Evolutionary conservation across 2,113 vertebrate genomes (phyloP).

Genomic region (Cryptotis parvus): DNA sequence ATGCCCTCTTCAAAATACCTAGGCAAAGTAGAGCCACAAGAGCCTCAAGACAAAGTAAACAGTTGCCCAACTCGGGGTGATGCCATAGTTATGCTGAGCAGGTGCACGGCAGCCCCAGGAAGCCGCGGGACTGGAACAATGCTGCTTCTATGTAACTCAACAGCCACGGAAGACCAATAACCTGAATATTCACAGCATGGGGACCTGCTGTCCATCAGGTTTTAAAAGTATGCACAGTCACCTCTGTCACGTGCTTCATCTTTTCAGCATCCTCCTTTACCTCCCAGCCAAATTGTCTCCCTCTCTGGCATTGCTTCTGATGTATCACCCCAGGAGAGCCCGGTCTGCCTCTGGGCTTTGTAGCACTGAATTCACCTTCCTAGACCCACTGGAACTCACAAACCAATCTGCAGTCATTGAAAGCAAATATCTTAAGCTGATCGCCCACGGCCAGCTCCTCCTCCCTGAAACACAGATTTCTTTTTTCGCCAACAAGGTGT

Average conservation of each 20-base stretch:
- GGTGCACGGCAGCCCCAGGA: slow-evolving; percentile 40
- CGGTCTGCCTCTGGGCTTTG: background rate
- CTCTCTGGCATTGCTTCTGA: background rate
- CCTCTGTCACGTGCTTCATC: background rate
- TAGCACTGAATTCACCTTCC: background rate
- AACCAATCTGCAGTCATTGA: background rate
- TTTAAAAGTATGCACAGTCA: background rate
- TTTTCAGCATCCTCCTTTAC: background rate
- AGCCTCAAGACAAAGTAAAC: slow-evolving; percentile 34
- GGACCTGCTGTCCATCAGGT: slow-evolving; percentile 20
- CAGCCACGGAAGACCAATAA: slow-evolving; percentile 39
- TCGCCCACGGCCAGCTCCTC: background rate
- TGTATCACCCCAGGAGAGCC: background rate
- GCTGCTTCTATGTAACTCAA: slow-evolving; percentile 54
- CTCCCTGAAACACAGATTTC: background rate
- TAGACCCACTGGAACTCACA: background rate
- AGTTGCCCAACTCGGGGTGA: slow-evolving; percentile 22
- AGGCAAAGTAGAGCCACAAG: background rate
- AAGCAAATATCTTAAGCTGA: background rate
- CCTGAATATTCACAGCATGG: slow-evolving; percentile 45
- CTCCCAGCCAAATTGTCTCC: background rate
- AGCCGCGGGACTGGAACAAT: slow-evolving; percentile 54
- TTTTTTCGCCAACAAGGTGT: background rate
- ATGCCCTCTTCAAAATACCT: background rate
- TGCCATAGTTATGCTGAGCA: background rate